Conservation (phyloP, 2,888 invertebrate species). For the Rhagonycha fulva region DNA sequence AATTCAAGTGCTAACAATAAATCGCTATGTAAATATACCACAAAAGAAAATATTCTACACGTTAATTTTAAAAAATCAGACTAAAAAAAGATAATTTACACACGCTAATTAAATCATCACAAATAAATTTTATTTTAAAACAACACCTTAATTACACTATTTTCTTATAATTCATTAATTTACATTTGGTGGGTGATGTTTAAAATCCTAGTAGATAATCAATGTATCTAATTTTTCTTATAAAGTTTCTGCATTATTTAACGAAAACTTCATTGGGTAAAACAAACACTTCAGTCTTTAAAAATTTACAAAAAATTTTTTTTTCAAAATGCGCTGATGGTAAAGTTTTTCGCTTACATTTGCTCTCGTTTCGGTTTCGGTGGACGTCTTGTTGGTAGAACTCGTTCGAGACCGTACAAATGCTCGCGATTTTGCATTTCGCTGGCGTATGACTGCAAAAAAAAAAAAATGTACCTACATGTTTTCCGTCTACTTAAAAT, state of each 20-base stretch:
- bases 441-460: constrained; percentile 56
- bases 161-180: neutral
- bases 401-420: constrained; percentile 55
- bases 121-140: neutral
- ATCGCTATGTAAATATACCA: neutral
- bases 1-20: neutral
- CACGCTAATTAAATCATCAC: neutral
- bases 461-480: constrained; percentile 36
- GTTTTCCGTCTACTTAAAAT: neutral
- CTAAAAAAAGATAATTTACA: neutral
- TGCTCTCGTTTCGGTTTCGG: constrained; percentile 35
- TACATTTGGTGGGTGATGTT: neutral
- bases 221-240: neutral
- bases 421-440: constrained; percentile 59
- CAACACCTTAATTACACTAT: neutral
- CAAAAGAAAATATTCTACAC: neutral
- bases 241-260: neutral
- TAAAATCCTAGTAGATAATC: neutral
- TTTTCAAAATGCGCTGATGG: neutral
- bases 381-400: constrained; percentile 44
- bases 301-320: neutral
- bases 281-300: neutral
- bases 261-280: neutral
- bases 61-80: neutral
- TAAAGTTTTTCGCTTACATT: neutral